Evolutionary conservation across 2,888 invertebrate genomes (phyloP).

Genomic region (Campoplex nolae): DNA sequence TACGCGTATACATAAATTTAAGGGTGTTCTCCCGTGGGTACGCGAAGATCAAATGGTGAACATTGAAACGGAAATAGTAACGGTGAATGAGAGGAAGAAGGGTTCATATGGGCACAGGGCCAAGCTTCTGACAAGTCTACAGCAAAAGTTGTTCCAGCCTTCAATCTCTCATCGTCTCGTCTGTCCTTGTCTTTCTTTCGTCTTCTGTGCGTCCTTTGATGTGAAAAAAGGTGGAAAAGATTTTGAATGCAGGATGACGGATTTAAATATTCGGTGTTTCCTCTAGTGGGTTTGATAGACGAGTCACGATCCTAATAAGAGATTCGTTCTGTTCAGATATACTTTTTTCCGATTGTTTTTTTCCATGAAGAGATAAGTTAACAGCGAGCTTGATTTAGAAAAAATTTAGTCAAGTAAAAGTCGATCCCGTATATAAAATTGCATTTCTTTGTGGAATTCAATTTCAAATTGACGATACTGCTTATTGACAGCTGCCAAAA

Average conservation of each 20-base stretch:
- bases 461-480: too few species aligned
- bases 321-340: background rate
- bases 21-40: constrained; percentile 52
- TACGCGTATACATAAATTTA: constrained; percentile 11
- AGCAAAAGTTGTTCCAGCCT: constrained; percentile 40
- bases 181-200: constrained; percentile 43
- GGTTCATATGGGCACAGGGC: constrained; percentile 50
- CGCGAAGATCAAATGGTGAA: constrained; percentile 71
- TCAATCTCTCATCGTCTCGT: constrained; percentile 56
- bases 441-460: too few species aligned
- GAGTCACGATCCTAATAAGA: too few species aligned
- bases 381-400: too few species aligned
- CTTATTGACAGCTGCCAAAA: too few species aligned
- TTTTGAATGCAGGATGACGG: constrained; percentile 27
- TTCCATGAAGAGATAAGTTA: background rate
- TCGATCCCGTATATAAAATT: too few species aligned
- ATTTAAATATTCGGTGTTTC: constrained; percentile 18
- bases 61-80: constrained; percentile 67
- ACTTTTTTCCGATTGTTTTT: background rate
- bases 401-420: too few species aligned
- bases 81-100: constrained; percentile 19
- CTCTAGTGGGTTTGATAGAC: background rate
- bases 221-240: constrained; percentile 53
- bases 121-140: constrained; percentile 37
- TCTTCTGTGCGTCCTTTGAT: constrained; percentile 64